These are phyloP conservation scores for Escarpia spicata DNA, from an alignment of 2,888 invertebrate species.

Conservation along the genomic window DNA sequence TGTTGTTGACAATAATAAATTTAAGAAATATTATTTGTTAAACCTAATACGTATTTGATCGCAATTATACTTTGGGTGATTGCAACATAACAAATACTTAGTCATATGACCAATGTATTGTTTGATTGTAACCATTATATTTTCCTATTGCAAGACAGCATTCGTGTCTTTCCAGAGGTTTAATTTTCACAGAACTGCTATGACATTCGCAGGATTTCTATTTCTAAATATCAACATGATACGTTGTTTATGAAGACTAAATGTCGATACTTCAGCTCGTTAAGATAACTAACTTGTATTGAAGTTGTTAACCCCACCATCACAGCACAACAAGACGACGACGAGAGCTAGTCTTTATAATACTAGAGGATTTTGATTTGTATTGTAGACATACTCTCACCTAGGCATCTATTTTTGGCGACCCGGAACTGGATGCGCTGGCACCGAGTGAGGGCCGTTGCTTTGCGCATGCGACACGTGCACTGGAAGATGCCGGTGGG, in stretches of 20 bases:
- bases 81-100: no score
- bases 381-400: conserved; percentile 26
- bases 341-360: neutral
- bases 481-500: conserved; percentile 39
- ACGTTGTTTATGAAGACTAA: no score
- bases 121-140: no score
- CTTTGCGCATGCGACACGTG: conserved; percentile 36
- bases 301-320: neutral
- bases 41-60: neutral
- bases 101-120: no score
- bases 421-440: conserved; percentile 40
- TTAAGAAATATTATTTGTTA: neutral
- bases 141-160: no score
- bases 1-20: no score
- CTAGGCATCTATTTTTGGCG: conserved; percentile 42
- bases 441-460: conserved; percentile 36
- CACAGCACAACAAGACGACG: neutral
- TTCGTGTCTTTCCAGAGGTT: no score
- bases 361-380: no score
- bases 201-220: neutral
- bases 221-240: neutral
- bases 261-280: no score
- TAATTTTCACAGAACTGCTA: neutral
- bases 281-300: neutral
- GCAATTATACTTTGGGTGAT: no score